phyloP scores from a whole-genome alignment of 1,140 invertebrate species.

The Euwallacea fornicatus region DNA sequence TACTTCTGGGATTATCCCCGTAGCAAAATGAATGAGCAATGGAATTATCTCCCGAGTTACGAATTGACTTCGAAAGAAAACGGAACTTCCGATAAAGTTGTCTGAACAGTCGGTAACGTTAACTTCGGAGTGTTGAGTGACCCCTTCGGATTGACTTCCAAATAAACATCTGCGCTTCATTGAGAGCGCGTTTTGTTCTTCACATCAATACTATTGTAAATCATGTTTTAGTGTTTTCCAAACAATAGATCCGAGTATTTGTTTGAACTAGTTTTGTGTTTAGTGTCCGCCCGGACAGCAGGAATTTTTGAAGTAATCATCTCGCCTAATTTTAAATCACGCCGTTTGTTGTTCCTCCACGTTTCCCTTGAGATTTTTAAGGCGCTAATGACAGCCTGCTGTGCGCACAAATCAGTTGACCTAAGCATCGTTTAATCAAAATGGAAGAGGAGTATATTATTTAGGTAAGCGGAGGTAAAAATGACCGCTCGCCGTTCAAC shows the following conservation, averaged over 20 bases:
- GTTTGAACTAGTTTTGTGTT: slow-evolving; percentile 26
- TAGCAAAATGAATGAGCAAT: no score
- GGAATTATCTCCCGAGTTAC: no score
- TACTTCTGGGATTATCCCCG: no score
- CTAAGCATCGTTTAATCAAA: slow-evolving; percentile 44
- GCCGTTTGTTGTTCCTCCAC: not conserved
- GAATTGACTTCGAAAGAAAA: slow-evolving; percentile 20
- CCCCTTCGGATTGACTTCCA: slow-evolving; percentile 43
- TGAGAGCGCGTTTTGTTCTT: slow-evolving; percentile 30
- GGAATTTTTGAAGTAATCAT: slow-evolving; percentile 14
- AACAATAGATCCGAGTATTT: slow-evolving; percentile 26
- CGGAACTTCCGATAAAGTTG: slow-evolving; percentile 45
- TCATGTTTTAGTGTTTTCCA: slow-evolving; percentile 29
- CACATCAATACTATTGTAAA: slow-evolving; percentile 20
- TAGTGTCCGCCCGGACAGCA: not conserved
- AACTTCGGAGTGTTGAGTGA: slow-evolving; percentile 44
- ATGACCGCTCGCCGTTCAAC: slow-evolving; percentile 44
- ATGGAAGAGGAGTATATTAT: slow-evolving; percentile 42
- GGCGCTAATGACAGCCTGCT: slow-evolving; percentile 14
- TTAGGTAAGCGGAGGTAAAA: slow-evolving; percentile 46
- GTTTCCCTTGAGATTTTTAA: no score
- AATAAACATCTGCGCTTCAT: slow-evolving; percentile 45
- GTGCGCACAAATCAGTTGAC: slow-evolving; percentile 43
- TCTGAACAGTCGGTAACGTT: slow-evolving; percentile 46
- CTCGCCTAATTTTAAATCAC: not conserved